These are phyloP conservation scores for Mystacides longicornis DNA, from an alignment of 2,888 invertebrate species.

Conservation along the genomic window DNA sequence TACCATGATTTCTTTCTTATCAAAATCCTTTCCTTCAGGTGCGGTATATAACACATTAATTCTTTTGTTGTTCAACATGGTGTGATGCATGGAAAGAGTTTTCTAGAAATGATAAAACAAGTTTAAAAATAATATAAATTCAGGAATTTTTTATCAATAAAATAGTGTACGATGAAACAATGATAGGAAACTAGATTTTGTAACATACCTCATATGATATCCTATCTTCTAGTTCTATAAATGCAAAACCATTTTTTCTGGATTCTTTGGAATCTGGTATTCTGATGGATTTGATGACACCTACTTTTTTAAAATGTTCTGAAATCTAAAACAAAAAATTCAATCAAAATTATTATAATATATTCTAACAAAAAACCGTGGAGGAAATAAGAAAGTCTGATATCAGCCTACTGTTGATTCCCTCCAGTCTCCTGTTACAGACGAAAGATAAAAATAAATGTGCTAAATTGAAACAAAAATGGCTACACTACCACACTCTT, in stretches of 20 bases:
- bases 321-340: slow-evolving; percentile 33
- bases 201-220: slow-evolving; percentile 40
- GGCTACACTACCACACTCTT: no score
- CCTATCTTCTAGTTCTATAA: slow-evolving; percentile 39
- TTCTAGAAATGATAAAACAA: slow-evolving; percentile 31
- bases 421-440: not conserved
- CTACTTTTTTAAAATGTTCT: slow-evolving; percentile 38
- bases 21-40: slow-evolving; percentile 39
- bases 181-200: no score
- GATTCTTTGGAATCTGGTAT: slow-evolving; percentile 35
- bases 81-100: slow-evolving; percentile 44
- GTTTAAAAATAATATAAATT: not conserved
- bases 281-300: slow-evolving; percentile 37
- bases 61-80: slow-evolving; percentile 40
- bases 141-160: not conserved
- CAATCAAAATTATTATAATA: not conserved
- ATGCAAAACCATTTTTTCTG: slow-evolving; percentile 40
- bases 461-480: no score
- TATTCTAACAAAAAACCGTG: no score
- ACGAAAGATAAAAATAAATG: not conserved
- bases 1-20: slow-evolving; percentile 20
- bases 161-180: no score
- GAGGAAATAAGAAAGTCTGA: not conserved
- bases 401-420: not conserved
- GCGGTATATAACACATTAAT: slow-evolving; percentile 43